Base-by-base conservation (phyloP, 1,140 invertebrate species). In the Musca domestica region DNA sequence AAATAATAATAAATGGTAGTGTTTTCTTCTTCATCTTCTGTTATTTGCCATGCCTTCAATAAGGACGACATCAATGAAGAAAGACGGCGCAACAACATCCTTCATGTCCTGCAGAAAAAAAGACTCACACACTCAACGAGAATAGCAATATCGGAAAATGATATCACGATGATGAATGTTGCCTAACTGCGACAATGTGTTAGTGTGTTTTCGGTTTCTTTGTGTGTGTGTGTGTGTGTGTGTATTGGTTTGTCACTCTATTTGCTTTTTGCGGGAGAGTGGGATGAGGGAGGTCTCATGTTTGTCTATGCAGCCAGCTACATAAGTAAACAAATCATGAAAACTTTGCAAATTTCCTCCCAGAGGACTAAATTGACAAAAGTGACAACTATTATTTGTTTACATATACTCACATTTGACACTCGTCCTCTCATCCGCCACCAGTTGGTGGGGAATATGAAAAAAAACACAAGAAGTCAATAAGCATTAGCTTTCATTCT, bases 261-360 rank as follows among this genome's bases (percentile, higher is more conserved):
- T 41, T 41, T 41, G 34, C 6, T 41, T 41, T 41, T 41, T 41
- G 34, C 12, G 6, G 4, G 4, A 5, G 10, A 10, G 6, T 41
- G 34, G 6, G 34, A 9, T 30, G 10, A 10, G 6, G 6, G 34
- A 10, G 34, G 27, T 30, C 9, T 30, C 9, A 4, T 41, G 34
- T 41, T 41, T 41, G 34, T 41, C 34, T 41, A 41, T 41, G 34
- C 34, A 2, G 34, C 12, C 34, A 41, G 34, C 6, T 41, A 41
- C 12, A 30, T 41, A 61, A 61, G 27, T 61, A 61, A 61, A 61
- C 27, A 61, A 61, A 61, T 61, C 25, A 34, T 61, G 30, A 61
- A 61, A 61, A 61, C 56, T 61, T 61, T 61, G 56, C 56, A 61
- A 61, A 61, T 61, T 61, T 61, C 56, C 56, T 61, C 56, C 56